Evolutionary conservation across 2,888 invertebrate species (phyloP), one percentile per base, ranked within the genome.

Genomic region (Laspeyria flexula): DNA sequence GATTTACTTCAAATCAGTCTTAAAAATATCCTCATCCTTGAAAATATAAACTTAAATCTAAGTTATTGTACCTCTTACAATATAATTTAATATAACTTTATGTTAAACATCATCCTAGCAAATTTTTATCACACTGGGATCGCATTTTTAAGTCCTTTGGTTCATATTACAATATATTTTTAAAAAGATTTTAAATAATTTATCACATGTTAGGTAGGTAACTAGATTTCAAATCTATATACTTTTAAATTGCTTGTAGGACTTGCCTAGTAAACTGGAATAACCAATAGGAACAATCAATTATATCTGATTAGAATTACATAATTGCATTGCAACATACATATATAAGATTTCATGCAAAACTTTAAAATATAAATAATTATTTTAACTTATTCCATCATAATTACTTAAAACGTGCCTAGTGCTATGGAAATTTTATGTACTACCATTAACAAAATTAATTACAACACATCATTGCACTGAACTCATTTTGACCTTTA

Each of bases 401-500:
- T n/a, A n/a, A n/a, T n/a, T n/a, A n/a, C n/a, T n/a, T n/a, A n/a
- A n/a, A n/a, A n/a, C n/a, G n/a, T n/a, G n/a, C n/a, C n/a, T n/a
- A n/a, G n/a, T n/a, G n/a, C n/a, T n/a, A n/a, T n/a, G n/a, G n/a
- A n/a, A n/a, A n/a, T n/a, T n/a, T n/a, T n/a, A n/a, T n/a, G n/a
- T n/a, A n/a, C n/a, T n/a, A n/a, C n/a, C 21, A 21, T 21, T 3
- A 21, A 21, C 21, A 21, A 21, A 16, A 1, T 9, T 7, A 31
- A 6, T 31, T 23, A 1, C 23, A 1, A 11, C 6, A 23, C 5
- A 9, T 42, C 29, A 53, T 34, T 68, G 63, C 5, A 69, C 55
- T 12, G 77, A 73, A 67, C 93, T 94, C 68, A 94, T 92, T 71
- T 94, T 93, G n/a, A 86, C 91, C 62, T 96, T 96, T 27, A 97